A percentile compares a stretch with the other conserved stretches of the same genome.
phyloP scores from a whole-genome alignment of 2,113 vertebrate species.

The Oryzias woworae region DNA sequence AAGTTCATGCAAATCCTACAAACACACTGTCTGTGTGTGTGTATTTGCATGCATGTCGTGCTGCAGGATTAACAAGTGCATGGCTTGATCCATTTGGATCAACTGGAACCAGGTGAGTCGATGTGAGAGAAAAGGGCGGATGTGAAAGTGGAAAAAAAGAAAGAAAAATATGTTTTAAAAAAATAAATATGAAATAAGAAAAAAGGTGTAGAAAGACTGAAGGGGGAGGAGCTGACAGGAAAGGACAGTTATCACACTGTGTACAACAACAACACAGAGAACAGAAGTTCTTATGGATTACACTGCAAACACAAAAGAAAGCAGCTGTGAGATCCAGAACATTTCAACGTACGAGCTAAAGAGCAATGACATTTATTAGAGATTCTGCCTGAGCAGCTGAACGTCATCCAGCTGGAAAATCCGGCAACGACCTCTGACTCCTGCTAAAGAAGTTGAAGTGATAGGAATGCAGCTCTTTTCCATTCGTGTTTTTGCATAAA shows the following conservation, averaged over 20 bases:
- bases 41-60: constrained; percentile 35
- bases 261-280: constrained; percentile 27
- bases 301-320: constrained; percentile 14
- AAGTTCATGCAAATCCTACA: constrained; percentile 19
- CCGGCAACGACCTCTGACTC: constrained; percentile 62
- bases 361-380: constrained; percentile 2
- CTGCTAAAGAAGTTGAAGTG: constrained; percentile 50
- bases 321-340: background rate
- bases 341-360: constrained; percentile 1
- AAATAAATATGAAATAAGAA: background rate
- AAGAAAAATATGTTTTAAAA: background rate
- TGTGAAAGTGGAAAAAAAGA: background rate
- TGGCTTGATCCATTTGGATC: constrained; percentile 51
- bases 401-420: constrained; percentile 48
- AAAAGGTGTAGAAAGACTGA: constrained; percentile 47
- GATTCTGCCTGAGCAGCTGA: constrained; percentile 57
- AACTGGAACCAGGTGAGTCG: constrained; percentile 40
- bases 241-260: constrained; percentile 24
- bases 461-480: constrained; percentile 60
- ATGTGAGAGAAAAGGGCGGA: constrained; percentile 7
- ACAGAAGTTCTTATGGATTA: constrained; percentile 6
- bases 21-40: constrained; percentile 16
- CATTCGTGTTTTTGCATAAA: constrained; percentile 47
- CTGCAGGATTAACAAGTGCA: constrained; percentile 54
- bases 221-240: constrained; percentile 12